phyloP scores from a whole-genome alignment of 2,113 vertebrate species.

The Fulmarus glacialis region DNA sequence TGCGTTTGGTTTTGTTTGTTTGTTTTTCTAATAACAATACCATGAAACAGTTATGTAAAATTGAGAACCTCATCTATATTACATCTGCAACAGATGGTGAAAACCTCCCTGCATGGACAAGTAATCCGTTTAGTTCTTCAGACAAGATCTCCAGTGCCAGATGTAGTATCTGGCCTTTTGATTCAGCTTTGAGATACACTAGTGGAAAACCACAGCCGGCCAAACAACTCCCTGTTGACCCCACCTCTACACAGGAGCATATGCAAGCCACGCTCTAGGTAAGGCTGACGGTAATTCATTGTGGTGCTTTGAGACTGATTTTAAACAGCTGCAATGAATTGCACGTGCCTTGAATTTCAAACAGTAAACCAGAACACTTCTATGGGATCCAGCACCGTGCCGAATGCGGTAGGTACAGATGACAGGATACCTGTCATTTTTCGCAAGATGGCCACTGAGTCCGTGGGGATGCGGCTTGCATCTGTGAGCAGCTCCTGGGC shows the following conservation, averaged over 20 bases:
- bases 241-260: rapidly evolving
- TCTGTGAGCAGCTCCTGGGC: background rate
- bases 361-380: background rate
- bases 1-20: background rate
- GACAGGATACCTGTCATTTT: background rate
- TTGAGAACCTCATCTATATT: background rate
- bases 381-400: background rate
- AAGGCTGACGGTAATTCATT: background rate
- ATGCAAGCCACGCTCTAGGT: rapidly evolving
- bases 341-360: background rate
- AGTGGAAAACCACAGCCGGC: background rate
- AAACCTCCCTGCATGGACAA: background rate
- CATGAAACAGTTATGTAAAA: background rate
- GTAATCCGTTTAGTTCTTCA: background rate
- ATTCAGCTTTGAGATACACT: background rate
- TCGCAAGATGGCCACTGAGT: background rate
- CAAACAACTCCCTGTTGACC: background rate
- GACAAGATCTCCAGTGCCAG: background rate
- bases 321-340: background rate
- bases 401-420: background rate
- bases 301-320: background rate
- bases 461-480: background rate
- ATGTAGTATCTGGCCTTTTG: background rate
- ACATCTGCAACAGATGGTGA: background rate
- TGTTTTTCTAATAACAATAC: background rate